Evolutionary conservation across 37 sponge, comb jelly and placozoan species (phyloP).

Genomic region (Geodia barretti): DNA sequence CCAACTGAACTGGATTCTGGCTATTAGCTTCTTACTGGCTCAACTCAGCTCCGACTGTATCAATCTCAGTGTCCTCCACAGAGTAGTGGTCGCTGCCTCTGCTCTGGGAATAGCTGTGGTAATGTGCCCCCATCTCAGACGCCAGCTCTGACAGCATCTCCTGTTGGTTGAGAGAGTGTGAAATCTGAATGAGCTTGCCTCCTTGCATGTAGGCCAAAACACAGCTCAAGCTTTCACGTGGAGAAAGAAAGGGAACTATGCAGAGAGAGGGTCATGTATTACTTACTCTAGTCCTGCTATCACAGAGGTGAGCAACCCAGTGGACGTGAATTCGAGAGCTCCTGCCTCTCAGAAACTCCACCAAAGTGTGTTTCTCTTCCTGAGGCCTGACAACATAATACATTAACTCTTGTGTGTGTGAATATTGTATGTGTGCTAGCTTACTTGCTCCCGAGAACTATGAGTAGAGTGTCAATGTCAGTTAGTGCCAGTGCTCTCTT

Average conservation of each 20-base stretch:
- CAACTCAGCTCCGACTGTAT: neutral
- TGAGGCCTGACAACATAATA: no score
- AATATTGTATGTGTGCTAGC: no score
- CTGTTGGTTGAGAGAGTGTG: neutral
- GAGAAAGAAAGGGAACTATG: no score
- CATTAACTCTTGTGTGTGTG: no score
- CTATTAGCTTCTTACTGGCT: neutral
- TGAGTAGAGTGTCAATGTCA: conserved; percentile 19
- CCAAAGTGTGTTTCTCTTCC: neutral
- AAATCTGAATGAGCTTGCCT: no score
- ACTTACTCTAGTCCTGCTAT: neutral
- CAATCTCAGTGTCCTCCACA: neutral
- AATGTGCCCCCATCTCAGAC: conserved; percentile 16
- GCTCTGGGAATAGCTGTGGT: neutral
- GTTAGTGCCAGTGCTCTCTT: conserved; percentile 20
- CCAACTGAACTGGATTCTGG: neutral
- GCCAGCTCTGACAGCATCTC: conserved; percentile 17
- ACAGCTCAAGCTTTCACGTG: no score
- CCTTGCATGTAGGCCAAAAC: no score
- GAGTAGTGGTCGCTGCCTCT: neutral
- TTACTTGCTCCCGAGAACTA: conserved; percentile 31
- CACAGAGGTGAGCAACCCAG: neutral
- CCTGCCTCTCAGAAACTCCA: neutral
- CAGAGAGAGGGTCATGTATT: no score
- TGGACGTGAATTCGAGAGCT: neutral